phyloP scores from a whole-genome alignment of 2,113 vertebrate genomes.

The Rhipidura dahli region DNA sequence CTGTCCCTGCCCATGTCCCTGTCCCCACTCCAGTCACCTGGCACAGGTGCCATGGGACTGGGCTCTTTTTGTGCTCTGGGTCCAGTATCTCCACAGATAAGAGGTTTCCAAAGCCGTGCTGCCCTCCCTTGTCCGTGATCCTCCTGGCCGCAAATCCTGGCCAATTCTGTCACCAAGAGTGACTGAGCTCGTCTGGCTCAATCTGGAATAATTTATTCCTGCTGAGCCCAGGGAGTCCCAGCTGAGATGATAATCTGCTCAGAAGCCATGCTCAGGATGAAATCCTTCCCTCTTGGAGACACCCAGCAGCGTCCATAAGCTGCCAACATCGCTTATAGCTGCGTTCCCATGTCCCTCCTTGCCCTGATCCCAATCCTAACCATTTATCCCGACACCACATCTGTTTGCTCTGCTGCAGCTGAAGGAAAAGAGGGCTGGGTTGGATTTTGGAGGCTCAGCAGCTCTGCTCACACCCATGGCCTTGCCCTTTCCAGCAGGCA shows the following conservation, averaged over 20 bases:
- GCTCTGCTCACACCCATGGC: background rate
- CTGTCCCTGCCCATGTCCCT: background rate
- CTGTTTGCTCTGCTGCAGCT: background rate
- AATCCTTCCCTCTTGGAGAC: background rate
- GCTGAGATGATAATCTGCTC: background rate
- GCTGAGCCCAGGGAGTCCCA: background rate
- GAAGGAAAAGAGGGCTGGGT: background rate
- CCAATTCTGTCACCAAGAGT: background rate
- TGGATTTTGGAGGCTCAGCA: background rate
- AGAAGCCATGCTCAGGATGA: background rate
- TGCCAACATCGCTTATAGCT: accelerated
- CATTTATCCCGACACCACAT: background rate
- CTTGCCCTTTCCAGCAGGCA: background rate
- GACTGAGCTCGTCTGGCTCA: background rate
- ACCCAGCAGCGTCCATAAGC: background rate
- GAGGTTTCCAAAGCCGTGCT: accelerated
- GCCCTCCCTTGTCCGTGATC: accelerated
- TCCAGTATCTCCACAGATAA: background rate
- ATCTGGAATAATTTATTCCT: background rate
- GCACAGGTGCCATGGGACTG: background rate
- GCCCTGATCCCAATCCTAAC: background rate
- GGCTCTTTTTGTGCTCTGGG: background rate
- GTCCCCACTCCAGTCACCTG: background rate
- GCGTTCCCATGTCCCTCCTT: background rate
- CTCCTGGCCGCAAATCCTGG: accelerated